phyloP scores from a whole-genome alignment of 1,140 invertebrate species.

The Drosophila micromelanica region DNA sequence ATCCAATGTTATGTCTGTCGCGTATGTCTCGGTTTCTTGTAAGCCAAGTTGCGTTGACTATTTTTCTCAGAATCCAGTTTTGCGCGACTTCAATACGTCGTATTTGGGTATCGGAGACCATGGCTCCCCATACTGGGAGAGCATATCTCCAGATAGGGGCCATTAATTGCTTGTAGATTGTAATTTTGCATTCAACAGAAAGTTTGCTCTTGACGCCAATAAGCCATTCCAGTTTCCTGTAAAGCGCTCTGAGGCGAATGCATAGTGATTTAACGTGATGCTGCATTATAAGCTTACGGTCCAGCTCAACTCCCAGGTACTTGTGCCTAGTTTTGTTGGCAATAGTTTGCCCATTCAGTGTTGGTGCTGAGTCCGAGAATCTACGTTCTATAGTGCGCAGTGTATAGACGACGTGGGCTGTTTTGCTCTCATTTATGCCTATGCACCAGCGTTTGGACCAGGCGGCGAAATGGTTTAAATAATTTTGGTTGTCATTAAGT shows the following conservation, averaged over 20 bases:
- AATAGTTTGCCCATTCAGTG: not conserved
- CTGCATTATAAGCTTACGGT: not conserved
- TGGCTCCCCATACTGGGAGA: too few relatives aligned
- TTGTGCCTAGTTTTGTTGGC: not conserved
- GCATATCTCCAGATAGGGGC: too few relatives aligned
- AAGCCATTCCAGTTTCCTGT: not conserved
- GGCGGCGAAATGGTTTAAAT: not conserved
- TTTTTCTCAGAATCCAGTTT: not conserved
- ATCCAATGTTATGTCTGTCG: too few relatives aligned
- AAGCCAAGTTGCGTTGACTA: not conserved
- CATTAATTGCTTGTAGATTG: too few relatives aligned
- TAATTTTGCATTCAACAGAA: too few relatives aligned
- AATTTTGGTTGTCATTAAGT: not conserved
- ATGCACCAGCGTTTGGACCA: constrained; percentile 7
- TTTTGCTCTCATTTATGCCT: not conserved
- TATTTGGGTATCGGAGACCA: not conserved
- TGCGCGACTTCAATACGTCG: not conserved
- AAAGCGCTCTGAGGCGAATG: not conserved
- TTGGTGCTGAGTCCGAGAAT: not conserved
- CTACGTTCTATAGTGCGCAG: not conserved
- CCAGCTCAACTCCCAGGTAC: not conserved
- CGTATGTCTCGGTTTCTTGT: too few relatives aligned
- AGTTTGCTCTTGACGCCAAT: not conserved
- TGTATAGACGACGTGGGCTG: not conserved
- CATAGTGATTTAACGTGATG: not conserved